These are phyloP conservation scores for Acanthosepion lycidas DNA, from an alignment of 2,888 invertebrate genomes.

Conservation along the genomic window DNA sequence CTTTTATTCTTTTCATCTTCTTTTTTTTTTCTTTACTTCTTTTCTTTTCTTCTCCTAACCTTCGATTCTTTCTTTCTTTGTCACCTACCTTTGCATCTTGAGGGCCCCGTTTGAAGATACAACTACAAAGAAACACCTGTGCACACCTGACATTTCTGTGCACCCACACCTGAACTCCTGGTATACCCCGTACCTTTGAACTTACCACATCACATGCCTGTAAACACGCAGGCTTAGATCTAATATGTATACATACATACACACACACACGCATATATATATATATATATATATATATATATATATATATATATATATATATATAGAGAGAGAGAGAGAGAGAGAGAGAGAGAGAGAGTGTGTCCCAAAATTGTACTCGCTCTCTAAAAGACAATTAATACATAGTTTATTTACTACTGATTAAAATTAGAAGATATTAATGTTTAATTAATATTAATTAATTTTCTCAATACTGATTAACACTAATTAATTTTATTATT, in stretches of 20 bases:
- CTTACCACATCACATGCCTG: not conserved
- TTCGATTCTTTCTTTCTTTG: not conserved
- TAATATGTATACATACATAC: not conserved
- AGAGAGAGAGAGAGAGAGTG: too few species aligned
- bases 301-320: too few species aligned
- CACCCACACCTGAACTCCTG: not conserved
- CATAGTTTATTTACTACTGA: too few species aligned
- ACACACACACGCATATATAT: too few species aligned
- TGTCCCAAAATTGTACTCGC: too few species aligned
- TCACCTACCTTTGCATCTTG: not conserved
- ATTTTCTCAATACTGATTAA: too few species aligned
- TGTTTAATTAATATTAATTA: too few species aligned
- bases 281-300: too few species aligned
- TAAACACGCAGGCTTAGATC: not conserved
- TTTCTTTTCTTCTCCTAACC: not conserved
- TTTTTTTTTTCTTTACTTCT: not conserved
- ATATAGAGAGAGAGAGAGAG: too few species aligned
- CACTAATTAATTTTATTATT: too few species aligned
- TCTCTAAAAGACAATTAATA: too few species aligned
- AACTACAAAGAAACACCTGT: conserved; percentile 21
- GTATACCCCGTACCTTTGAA: not conserved
- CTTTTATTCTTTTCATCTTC: not conserved
- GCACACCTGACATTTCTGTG: not conserved
- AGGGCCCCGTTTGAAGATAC: not conserved
- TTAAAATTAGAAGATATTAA: too few species aligned